phyloP scores from a whole-genome alignment of 2,113 vertebrate species.

The Euleptes europaea region DNA sequence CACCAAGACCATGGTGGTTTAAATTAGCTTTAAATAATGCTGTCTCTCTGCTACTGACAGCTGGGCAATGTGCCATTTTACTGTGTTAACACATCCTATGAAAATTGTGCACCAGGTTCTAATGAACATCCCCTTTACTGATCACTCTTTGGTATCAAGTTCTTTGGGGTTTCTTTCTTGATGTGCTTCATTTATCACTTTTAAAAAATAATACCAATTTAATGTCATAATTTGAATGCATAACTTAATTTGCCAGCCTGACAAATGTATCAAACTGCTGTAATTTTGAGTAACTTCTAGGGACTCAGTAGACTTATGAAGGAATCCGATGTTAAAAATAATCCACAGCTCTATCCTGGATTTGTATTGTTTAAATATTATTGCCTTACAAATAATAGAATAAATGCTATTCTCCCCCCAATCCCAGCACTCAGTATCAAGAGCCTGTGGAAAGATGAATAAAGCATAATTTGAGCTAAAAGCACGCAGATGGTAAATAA shows the following conservation, averaged over 20 bases:
- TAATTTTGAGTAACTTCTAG: constrained; percentile 64
- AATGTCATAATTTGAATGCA: constrained; percentile 75
- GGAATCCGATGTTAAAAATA: constrained; percentile 48
- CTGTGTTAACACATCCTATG: background rate
- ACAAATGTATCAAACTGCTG: constrained; percentile 73
- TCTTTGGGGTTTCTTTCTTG: constrained; percentile 41
- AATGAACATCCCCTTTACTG: constrained; percentile 56
- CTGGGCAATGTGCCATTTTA: background rate
- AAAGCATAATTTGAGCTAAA: constrained; percentile 67
- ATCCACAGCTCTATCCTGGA: constrained; percentile 14
- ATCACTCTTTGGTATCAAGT: constrained; percentile 56
- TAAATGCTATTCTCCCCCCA: constrained; percentile 30
- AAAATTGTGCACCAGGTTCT: constrained; percentile 39
- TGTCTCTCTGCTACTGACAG: constrained; percentile 2
- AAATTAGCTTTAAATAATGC: constrained; percentile 26
- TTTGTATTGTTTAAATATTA: constrained; percentile 63
- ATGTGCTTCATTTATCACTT: constrained; percentile 74
- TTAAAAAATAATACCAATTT: constrained; percentile 77
- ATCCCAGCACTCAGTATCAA: constrained; percentile 25
- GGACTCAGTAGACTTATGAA: constrained; percentile 10
- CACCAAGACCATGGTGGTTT: background rate
- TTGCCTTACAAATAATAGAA: constrained; percentile 46
- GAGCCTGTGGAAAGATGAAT: constrained; percentile 58
- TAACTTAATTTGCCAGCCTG: constrained; percentile 78
- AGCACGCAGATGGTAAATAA: constrained; percentile 73